phyloP scores from a whole-genome alignment of 2,113 vertebrate species.

The Electrona antarctica region DNA sequence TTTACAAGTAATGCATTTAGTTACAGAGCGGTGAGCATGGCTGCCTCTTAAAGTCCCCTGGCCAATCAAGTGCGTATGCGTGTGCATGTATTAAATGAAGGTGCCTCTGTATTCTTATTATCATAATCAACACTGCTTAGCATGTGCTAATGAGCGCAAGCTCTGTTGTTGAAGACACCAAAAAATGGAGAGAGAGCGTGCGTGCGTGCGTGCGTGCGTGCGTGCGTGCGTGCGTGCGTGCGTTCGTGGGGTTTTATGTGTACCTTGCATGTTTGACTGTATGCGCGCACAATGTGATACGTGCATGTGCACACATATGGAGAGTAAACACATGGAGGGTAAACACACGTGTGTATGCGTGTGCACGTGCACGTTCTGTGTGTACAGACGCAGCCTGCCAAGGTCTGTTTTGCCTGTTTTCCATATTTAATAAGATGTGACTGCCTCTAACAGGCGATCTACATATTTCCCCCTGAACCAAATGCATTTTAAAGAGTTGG shows the following conservation, averaged over 20 bases:
- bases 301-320: neutral
- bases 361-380: slow-evolving; percentile 5
- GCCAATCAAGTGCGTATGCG: slow-evolving; percentile 17
- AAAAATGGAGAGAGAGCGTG: slow-evolving; percentile 5
- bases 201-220: neutral
- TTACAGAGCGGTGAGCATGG: slow-evolving; percentile 1
- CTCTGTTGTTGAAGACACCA: slow-evolving; percentile 10
- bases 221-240: neutral
- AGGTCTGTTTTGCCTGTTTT: slow-evolving; percentile 49
- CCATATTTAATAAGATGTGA: slow-evolving; percentile 58
- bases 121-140: slow-evolving; percentile 32
- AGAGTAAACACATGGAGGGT: too few species aligned
- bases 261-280: neutral
- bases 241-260: slow-evolving; percentile 1
- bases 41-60: neutral
- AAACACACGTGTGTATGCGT: neutral
- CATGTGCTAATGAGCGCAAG: slow-evolving; percentile 13
- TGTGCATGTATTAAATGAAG: slow-evolving; percentile 4
- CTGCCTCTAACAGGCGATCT: slow-evolving; percentile 55
- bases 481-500: slow-evolving; percentile 64
- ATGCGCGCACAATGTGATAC: neutral
- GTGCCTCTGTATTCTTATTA: slow-evolving; percentile 24
- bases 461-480: slow-evolving; percentile 59
- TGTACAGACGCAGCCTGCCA: slow-evolving; percentile 31
- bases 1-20: slow-evolving; percentile 5